phyloP scores from a whole-genome alignment of 2,888 invertebrate genomes.

The Ectemnius cavifrons region DNA sequence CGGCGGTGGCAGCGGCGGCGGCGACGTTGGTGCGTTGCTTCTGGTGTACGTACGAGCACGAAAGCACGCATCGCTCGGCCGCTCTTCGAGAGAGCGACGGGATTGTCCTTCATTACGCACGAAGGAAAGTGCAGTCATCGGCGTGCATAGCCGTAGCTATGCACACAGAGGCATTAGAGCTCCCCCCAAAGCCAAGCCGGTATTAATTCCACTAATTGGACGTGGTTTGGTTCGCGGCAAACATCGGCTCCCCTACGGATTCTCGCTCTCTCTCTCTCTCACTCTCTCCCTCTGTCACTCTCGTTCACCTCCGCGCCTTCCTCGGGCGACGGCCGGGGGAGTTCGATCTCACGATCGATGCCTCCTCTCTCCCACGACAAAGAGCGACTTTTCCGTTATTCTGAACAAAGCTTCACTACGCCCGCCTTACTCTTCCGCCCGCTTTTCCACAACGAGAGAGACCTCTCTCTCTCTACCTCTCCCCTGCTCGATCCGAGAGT shows the following conservation, averaged over 20 bases:
- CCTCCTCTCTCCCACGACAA: slow-evolving; percentile 38
- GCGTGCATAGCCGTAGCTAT: slow-evolving; percentile 67
- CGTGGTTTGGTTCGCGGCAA: slow-evolving; percentile 74
- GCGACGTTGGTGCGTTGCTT: slow-evolving; percentile 17
- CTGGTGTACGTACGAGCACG: slow-evolving; percentile 25
- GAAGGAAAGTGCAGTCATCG: slow-evolving; percentile 73
- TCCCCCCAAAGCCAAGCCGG: slow-evolving; percentile 71
- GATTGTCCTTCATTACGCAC: slow-evolving; percentile 71
- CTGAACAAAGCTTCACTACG: background rate
- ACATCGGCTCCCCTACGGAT: slow-evolving; percentile 66
- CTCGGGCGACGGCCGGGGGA: slow-evolving; percentile 44
- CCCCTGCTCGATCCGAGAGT: background rate
- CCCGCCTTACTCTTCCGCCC: background rate
- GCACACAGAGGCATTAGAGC: slow-evolving; percentile 69
- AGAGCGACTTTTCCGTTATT: slow-evolving; percentile 34
- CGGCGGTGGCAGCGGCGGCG: slow-evolving; percentile 30
- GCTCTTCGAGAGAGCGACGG: slow-evolving; percentile 45
- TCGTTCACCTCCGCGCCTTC: slow-evolving; percentile 48
- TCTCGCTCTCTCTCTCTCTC: slow-evolving; percentile 7
- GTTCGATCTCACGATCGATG: slow-evolving; percentile 70
- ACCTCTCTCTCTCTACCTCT: background rate
- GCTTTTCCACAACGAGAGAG: background rate
- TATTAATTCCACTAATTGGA: slow-evolving; percentile 77
- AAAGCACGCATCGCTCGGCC: slow-evolving; percentile 53
- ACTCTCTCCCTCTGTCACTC: slow-evolving; percentile 8